Evolutionary conservation across 30 jellyfish, hydroid and myxozoan species (phyloP), one percentile per base, ranked within the genome.

Genomic region (Mastigias papua): DNA sequence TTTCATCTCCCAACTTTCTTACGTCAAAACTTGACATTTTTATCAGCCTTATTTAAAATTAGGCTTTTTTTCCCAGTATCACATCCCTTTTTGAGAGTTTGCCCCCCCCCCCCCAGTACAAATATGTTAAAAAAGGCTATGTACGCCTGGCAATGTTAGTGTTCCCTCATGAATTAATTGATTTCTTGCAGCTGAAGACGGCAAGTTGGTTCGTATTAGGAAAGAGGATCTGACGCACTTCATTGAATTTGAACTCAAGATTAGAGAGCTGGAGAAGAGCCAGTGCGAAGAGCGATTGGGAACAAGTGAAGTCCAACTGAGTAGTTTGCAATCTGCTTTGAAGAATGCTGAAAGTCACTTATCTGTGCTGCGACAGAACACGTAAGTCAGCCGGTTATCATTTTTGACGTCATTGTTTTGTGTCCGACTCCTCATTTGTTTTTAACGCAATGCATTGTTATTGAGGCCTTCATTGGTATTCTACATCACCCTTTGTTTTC

Each of bases 161-260:
- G 8, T 46, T 6, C 8, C 60, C 60, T 46, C 13, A 6, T 46
- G 60, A 46, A 46, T 6, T 16, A 46, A n/a, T 11, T 37, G 54
- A 37, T 37, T 11, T 37, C 5, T 51, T 51, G 23, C 67, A 51
- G 67, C 22, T 73, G 71, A 11, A 48, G 84, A 81, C 31, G 81
- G 25, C 37, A 42, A 48, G 48, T 81, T 20, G 25, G 88, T 74
- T 11, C 33, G 69, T 26, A 65, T 90, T 66, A 90, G 92, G 8
- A 81, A 48, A 46, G 97, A 82, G 28, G 83, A 37, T 28, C 50
- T 90, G 75, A 54, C 66, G 51, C 82, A 90, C 60, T 90, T 90
- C 37, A 81, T 75, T 35, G 84, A 83, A 33, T 60, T 82, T 48
- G 95, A 90, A 32, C 86, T 83, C 34, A 75, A 67, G 32, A 66